phyloP scores from a whole-genome alignment of 2,797 vertebrate genomes.

The Cheirogaleus major region DNA sequence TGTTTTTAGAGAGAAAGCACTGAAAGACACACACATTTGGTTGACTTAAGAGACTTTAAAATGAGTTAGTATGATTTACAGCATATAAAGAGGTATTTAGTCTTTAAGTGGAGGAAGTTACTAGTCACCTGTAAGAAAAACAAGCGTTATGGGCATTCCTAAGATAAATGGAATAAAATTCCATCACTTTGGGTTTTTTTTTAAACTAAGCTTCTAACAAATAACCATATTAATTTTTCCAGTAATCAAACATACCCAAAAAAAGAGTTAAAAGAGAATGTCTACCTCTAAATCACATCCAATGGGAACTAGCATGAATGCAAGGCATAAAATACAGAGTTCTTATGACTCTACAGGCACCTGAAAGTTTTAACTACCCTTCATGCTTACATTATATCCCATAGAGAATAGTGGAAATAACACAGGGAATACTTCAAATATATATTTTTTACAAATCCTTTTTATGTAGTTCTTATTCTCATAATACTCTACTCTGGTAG shows the following conservation, averaged over 20 bases:
- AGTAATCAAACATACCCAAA: background rate
- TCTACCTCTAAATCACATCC: background rate
- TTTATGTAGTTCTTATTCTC: conserved; percentile 2
- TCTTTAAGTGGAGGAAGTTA: conserved; percentile 49
- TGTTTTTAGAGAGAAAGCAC: conserved; percentile 31
- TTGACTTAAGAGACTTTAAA: conserved; percentile 32
- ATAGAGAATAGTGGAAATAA: conserved; percentile 19
- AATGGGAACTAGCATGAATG: background rate
- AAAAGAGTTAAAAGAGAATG: background rate
- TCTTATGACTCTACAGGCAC: conserved; percentile 32
- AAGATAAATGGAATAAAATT: conserved; percentile 41
- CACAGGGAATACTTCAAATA: background rate
- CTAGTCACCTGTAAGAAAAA: conserved; percentile 48
- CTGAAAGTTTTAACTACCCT: background rate
- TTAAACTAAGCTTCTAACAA: conserved; percentile 45
- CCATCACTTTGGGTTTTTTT: background rate
- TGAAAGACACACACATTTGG: conserved; percentile 49
- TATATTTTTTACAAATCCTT: background rate
- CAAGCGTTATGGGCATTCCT: background rate
- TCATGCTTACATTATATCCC: conserved; percentile 13
- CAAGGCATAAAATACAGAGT: conserved; percentile 8
- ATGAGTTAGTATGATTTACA: conserved; percentile 44
- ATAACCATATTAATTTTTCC: background rate
- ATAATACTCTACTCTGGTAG: conserved; percentile 52
- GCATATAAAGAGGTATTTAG: conserved; percentile 60